Evolutionary conservation across 2,113 vertebrate genomes (phyloP), one percentile per base, ranked within the genome.

Genomic region (Silurus asotus): DNA sequence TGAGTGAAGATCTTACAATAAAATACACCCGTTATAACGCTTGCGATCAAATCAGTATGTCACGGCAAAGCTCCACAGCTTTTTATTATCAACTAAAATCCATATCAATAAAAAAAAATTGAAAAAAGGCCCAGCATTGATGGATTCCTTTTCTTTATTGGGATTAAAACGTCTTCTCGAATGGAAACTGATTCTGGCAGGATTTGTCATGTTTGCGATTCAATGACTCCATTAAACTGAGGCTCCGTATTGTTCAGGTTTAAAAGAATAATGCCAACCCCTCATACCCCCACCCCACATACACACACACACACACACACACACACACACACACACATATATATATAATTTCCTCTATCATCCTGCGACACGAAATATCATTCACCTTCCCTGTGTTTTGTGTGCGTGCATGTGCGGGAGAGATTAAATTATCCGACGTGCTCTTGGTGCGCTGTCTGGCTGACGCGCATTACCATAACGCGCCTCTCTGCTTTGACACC

Each of bases 231-330:
- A 10, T 13, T n/a, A 28, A 87, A 70, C 82, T 74, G 64, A 67
- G 92, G 90, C 91, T 90, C 90, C 88, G 59, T 28, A 6, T 81
- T 90, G 20, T 56, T 88, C 49, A 53, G 23, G 11, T 76, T 53
- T 14, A 76, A 53, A 51, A 14, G 5, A 76, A 76, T 53, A 53
- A 76, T 37, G 37, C 37, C 37, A 37, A 37, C 37, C 37, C 37
- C 37, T 37, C 37, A 37, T 37, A 37, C 37, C 37, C 37, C 37
- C 37, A 37, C 37, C 37, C 37, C 37, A 37, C 37, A 37, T 2
- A 37, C 37, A 37, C 37, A 37, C 37, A 37, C 37, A 37, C 37
- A 37, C 37, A 37, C 37, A 37, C 37, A 37, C 37, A 37, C 37
- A 37, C 37, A 37, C 37, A 37, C 37, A 37, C 37, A 37, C 37